A percentile compares a stretch with the other conserved stretches of the same genome.
Conservation (phyloP, 2,797 vertebrate species). For the Hydrophis major region DNA sequence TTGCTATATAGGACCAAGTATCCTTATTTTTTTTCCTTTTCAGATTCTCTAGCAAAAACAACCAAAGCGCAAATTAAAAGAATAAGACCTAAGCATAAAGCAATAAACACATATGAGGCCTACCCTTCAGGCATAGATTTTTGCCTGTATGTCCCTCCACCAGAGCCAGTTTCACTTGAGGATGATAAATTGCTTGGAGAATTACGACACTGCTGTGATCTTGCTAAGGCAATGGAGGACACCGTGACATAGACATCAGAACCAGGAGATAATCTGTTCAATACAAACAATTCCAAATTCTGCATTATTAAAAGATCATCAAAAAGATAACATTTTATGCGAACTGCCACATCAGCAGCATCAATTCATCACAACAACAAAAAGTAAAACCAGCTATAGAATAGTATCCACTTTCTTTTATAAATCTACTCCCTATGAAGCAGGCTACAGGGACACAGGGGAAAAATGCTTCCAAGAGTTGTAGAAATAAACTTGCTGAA, state of each 20-base stretch:
- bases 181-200: slow-evolving; percentile 85
- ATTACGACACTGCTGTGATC: slow-evolving; percentile 86
- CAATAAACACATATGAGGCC: slow-evolving; percentile 47
- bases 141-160: slow-evolving; percentile 84
- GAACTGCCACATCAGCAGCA: slow-evolving; percentile 9
- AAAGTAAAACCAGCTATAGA: slow-evolving; percentile 41
- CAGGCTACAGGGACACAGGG: background rate
- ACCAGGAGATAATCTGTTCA: slow-evolving; percentile 86
- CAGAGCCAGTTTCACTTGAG: slow-evolving; percentile 84
- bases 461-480: slow-evolving; percentile 40
- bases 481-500: slow-evolving; percentile 29
- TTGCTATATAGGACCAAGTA: slow-evolving; percentile 8
- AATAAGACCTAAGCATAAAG: slow-evolving; percentile 19
- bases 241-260: slow-evolving; percentile 92
- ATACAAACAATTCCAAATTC: slow-evolving; percentile 38
- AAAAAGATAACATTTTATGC: background rate
- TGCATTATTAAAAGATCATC: slow-evolving; percentile 32
- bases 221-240: slow-evolving; percentile 88
- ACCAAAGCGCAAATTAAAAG: slow-evolving; percentile 15
- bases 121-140: slow-evolving; percentile 94
- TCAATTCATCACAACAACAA: background rate
- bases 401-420: slow-evolving; percentile 7
- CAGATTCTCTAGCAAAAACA: slow-evolving; percentile 4
- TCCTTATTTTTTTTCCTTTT: background rate
- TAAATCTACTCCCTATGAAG: slow-evolving; percentile 30